Evolutionary conservation across 2,113 vertebrate species (phyloP), one percentile per base, ranked within the genome.

Genomic region (Pangasianodon gigas): DNA sequence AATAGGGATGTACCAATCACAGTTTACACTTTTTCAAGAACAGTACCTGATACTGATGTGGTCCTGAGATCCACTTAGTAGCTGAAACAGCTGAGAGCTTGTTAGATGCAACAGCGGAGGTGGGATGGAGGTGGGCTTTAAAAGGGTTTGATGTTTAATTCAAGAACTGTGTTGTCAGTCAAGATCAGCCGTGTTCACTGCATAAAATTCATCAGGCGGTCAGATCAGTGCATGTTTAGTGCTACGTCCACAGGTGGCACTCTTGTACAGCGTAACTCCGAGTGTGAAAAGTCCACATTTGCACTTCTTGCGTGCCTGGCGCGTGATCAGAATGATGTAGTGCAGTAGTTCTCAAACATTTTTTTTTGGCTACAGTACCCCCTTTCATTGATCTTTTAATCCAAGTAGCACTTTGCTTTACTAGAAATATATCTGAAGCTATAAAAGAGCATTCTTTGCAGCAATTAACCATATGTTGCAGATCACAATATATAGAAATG

Each of bases 181-280:
- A 74, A 19, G 37, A 8, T 41, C 16, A 52, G 29, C 14, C 9
- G 0, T 51, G 13, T 51, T 80, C 11, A n/a, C 16, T 82, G 3
- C 4, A 2, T 18, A 32, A 32, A 19, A 19, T 32, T 4, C 32
- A 32, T 9, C 16, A 82, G n/a, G 18, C 0, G 6, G 52, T 51
- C 46, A 82, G 80, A 4, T 84, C 54, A 14, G 37, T 24, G 81
- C 32, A 41, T 84, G 32, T 58, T 58, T 58, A 58, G 9, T 60
- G 21, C 19, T 41, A 5, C 0, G 10, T 89, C 95, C 91, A 91
- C 83, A 65, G 74, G 89, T 41, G 93, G 94, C 26, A 89, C 14
- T 86, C 16, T 89, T 90, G 86, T 81, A 90, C 87, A 37, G 14
- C 21, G 44, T 14, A 60, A 91, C 11, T 3, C 24, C 32, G 24